Base-by-base conservation (phyloP, 2,797 vertebrate genomes). In the Acanthiza pusilla region DNA sequence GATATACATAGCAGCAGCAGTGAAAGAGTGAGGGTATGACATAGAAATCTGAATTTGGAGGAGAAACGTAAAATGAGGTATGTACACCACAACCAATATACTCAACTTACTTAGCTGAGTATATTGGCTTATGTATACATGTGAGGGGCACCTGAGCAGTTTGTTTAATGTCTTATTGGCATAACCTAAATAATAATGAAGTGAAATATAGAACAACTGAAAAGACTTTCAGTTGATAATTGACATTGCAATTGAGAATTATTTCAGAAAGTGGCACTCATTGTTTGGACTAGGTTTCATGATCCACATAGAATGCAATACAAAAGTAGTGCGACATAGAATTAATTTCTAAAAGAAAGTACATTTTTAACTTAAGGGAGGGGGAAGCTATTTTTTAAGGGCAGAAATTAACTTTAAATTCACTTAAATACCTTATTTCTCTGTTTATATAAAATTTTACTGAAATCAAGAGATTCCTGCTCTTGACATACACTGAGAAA, bases 81-180 rank as follows among this genome's bases (percentile, higher is more conserved):
- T 19, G 7, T 42, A 21, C 5, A 60, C 7, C 23, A 30, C 32
- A 90, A 29, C 11, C 4, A 4, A 38, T 38, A 38, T 11, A 38
- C 12, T 38, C 38, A 38, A 38, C 38, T 65, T 25, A 20, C 50
- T 68, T 68, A 38, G 10, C 42, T 58, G 7, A 17, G 16, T 29
- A 5, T 12, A 6, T 32, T 70, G 18, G 25, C 47, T 78, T 68
- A 43, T 4, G 5, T 43, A 9, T 7, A 25, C 0, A 0, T 30
- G 22, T 0, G 0, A 73, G 23, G 23, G 36, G 63, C 15, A 14
- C 13, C 30, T 43, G 7, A 62, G 34, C 18, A 54, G 42, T 88
- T 32, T 61, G 26, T 58, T 78, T 65, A 70, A 62, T 7, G 34
- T 13, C 20, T 55, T 60, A 36, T 9, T 45, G 14, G 45, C 22